Evolutionary conservation across 2,797 vertebrate species (phyloP).

Genomic region (Bradypodion pumilum): DNA sequence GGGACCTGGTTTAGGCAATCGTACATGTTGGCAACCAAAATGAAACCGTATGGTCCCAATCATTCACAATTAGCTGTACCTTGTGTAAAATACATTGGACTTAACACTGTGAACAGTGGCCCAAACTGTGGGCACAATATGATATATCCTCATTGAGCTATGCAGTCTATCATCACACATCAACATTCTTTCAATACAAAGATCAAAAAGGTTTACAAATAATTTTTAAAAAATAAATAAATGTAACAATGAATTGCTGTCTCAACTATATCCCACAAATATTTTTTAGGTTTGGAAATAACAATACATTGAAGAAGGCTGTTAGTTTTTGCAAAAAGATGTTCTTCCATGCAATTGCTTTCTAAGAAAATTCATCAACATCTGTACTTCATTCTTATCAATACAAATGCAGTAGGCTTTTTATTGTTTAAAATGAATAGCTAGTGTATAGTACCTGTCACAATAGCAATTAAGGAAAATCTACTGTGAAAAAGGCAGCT

Average conservation of each 20-base stretch:
- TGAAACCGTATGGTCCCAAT: too few relatives aligned
- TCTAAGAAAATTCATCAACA: not conserved
- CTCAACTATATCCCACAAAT: not conserved
- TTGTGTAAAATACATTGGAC: too few relatives aligned
- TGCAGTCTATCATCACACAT: too few relatives aligned
- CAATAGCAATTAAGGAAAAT: conserved; percentile 1
- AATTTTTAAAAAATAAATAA: conserved; percentile 12
- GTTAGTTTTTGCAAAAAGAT: not conserved
- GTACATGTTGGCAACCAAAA: too few relatives aligned
- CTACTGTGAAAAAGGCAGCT: conserved; percentile 5
- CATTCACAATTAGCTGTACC: too few relatives aligned
- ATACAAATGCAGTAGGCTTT: not conserved
- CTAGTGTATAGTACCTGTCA: not conserved
- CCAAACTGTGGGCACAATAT: too few relatives aligned
- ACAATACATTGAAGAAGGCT: not conserved
- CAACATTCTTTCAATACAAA: not conserved
- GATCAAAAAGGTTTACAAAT: conserved; percentile 16
- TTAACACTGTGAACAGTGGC: too few relatives aligned
- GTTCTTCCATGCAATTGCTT: not conserved
- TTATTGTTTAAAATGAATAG: not conserved
- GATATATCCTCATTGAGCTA: too few relatives aligned
- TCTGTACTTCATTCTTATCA: not conserved
- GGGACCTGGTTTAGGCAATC: too few relatives aligned
- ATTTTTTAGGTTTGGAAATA: not conserved
- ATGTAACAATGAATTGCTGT: not conserved